phyloP scores from a whole-genome alignment of 2,113 vertebrate genomes.

The Centrocercus urophasianus region DNA sequence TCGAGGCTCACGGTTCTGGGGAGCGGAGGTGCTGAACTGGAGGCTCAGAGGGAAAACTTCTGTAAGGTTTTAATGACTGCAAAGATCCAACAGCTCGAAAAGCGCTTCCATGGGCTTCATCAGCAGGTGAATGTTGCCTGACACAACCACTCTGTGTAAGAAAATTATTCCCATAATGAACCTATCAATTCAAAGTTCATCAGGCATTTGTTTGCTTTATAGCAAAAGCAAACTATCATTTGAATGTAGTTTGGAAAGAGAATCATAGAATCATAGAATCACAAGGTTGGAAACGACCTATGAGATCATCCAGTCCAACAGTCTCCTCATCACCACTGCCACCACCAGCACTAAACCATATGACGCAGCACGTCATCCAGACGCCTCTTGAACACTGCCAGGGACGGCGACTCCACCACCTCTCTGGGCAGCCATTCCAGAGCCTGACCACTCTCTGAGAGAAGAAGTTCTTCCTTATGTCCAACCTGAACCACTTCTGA shows the following conservation, averaged over 20 bases:
- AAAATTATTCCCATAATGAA: not conserved
- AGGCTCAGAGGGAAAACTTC: not conserved
- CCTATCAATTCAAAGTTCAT: not conserved
- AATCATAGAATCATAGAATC: no score
- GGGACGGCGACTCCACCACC: no score
- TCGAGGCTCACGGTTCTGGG: not conserved
- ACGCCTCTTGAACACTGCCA: no score
- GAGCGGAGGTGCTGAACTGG: not conserved
- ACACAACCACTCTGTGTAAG: not conserved
- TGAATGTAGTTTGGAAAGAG: not conserved
- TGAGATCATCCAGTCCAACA: no score
- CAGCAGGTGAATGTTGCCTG: not conserved
- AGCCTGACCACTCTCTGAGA: no score
- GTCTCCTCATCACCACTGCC: no score
- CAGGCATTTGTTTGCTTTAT: slow-evolving; percentile 31
- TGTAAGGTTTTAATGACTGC: not conserved
- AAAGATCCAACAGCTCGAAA: not conserved
- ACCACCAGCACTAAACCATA: no score
- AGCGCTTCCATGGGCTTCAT: not conserved
- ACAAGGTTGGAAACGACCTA: no score
- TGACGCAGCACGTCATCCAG: no score
- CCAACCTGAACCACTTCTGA: no score
- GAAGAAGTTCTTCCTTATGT: no score
- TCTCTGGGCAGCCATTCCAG: no score
- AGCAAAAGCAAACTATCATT: slow-evolving; percentile 28